Conservation (phyloP, 2,888 invertebrate genomes). For the Rhagium mordax region DNA sequence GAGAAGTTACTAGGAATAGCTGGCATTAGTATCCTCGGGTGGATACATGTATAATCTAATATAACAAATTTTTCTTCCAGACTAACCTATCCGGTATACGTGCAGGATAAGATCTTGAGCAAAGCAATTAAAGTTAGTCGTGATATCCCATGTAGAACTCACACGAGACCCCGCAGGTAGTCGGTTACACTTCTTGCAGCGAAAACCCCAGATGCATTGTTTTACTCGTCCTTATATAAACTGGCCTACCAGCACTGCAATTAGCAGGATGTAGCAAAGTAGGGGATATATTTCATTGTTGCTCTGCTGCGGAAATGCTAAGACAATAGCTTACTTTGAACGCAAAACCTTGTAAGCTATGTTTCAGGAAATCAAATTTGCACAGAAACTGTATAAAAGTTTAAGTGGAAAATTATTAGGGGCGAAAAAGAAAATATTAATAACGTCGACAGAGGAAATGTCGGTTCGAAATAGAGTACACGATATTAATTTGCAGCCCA, state of each 20-base stretch:
- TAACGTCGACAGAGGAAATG: conserved; percentile 20
- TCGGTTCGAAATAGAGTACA: not conserved
- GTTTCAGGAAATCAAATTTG: conserved; percentile 33
- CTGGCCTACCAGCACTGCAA: conserved; percentile 59
- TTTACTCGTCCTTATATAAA: conserved; percentile 55
- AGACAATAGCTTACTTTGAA: conserved; percentile 19
- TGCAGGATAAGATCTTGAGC: conserved; percentile 47
- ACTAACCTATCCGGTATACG: conserved; percentile 43
- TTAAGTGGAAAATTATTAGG: conserved; percentile 1
- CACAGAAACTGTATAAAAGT: conserved; percentile 21
- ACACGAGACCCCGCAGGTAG: conserved; percentile 15
- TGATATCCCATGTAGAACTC: conserved; percentile 44
- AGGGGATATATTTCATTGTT: conserved; percentile 38
- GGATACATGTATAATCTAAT: conserved; percentile 14
- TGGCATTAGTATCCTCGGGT: not conserved
- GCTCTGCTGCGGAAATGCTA: conserved; percentile 11
- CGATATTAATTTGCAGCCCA: conserved; percentile 1
- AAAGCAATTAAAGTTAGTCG: conserved; percentile 49
- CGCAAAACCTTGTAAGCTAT: conserved; percentile 27
- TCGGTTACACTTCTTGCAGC: conserved; percentile 51
- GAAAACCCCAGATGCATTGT: conserved; percentile 59
- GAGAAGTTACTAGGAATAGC: not conserved
- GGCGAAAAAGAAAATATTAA: conserved; percentile 28
- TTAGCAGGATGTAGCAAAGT: conserved; percentile 61
- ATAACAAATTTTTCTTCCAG: conserved; percentile 28